Evolutionary conservation across 2,113 vertebrate species (phyloP).

Genomic region (Apistogramma diplotaenia): DNA sequence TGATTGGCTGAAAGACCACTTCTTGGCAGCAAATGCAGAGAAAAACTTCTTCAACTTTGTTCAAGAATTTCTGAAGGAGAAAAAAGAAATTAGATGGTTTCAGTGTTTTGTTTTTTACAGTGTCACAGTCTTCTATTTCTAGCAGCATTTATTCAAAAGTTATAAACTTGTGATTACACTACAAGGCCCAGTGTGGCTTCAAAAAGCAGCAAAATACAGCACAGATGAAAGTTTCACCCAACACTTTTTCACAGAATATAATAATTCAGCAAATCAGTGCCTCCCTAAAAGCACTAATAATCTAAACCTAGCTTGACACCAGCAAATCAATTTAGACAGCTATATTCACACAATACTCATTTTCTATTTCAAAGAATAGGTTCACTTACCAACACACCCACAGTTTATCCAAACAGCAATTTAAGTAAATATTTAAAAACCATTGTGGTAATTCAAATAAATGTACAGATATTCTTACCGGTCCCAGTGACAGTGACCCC

Average conservation of each 20-base stretch:
- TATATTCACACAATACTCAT: too few species aligned
- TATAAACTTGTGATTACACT: neutral
- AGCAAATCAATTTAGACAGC: too few species aligned
- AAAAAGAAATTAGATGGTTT: neutral
- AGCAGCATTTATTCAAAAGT: neutral
- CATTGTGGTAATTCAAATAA: neutral
- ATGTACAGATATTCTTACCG: slow-evolving; percentile 68
- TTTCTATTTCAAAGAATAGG: too few species aligned
- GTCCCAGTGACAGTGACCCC: slow-evolving; percentile 85
- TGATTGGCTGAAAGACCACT: slow-evolving; percentile 89
- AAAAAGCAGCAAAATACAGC: neutral
- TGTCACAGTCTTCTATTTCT: neutral
- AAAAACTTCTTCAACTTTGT: slow-evolving; percentile 91
- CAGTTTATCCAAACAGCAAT: too few species aligned
- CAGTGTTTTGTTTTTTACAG: neutral
- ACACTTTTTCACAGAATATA: neutral
- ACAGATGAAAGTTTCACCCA: neutral
- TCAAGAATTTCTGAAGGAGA: slow-evolving; percentile 86
- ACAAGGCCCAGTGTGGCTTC: neutral
- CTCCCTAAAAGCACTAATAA: too few species aligned
- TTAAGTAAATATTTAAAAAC: too few species aligned
- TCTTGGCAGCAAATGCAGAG: slow-evolving; percentile 98
- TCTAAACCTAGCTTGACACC: too few species aligned
- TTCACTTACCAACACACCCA: too few species aligned
- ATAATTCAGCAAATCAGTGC: neutral